Evolutionary conservation across 37 sponge, comb jelly and placozoan species (phyloP), one percentile per base, ranked within the genome.

Genomic region (Cliona cf. orientalis): DNA sequence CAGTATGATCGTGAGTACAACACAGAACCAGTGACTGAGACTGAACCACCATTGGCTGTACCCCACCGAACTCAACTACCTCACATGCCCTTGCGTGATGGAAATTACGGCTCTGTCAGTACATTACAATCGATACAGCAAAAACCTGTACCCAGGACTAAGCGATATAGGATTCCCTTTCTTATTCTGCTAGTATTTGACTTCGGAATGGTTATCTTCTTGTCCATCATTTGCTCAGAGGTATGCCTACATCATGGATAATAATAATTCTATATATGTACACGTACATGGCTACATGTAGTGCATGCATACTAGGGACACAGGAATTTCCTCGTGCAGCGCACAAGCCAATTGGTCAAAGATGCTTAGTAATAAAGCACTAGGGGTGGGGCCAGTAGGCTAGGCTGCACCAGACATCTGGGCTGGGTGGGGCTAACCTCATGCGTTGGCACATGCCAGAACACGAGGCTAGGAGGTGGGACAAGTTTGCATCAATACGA

Each of bases 181-280:
- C 67, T 86, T 26, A 86, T 86, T 45, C 26, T 79, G 38, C 64
- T 86, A 3, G 67, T 17, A 12, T 86, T 80, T 49, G 87, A 86
- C 40, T 78, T 43, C 41, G 73, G 66, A 11, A 22, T 86, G 56
- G 58, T 80, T 2, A 21, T 73, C 58, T 86, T 86, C 59, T 58
- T 86, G 22, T 86, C 87, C 43, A 74, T 86, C 49, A 72, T 86
- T 25, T 58, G 59, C 32, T 40, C 42, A 37, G 39, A 45, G 1
- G 63, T 76, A 38, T 42, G 44, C 17, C 11, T 43, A 19, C 36
- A 17, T 62, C 23, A 23, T 62, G 64, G 6, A 62, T 62, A 26
- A n/a, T n/a, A n/a, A n/a, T n/a, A n/a, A n/a, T n/a, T n/a, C n/a
- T n/a, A n/a, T n/a, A n/a, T n/a, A n/a, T n/a, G n/a, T n/a, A n/a